A percentile compares a stretch with the other conserved stretches of the same genome.
Evolutionary conservation across 2,797 vertebrate species (phyloP).

Genomic region (Malurus splendens): DNA sequence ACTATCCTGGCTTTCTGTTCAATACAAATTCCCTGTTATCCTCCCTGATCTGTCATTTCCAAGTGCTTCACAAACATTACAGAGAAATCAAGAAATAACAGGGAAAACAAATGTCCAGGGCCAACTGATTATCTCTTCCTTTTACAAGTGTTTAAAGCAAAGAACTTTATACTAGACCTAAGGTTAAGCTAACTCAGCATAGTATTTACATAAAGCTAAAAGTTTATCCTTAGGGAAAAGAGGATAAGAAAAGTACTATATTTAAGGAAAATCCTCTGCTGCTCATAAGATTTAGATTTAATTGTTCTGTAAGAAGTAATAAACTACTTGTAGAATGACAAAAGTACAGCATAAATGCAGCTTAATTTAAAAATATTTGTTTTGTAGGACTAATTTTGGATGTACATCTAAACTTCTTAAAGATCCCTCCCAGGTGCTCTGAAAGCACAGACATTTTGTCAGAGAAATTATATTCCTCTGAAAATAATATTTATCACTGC

Average conservation of each 20-base stretch:
- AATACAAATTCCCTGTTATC: not conserved
- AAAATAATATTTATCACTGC: not conserved
- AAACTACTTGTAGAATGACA: not conserved
- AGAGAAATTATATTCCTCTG: not conserved
- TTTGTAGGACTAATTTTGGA: not conserved
- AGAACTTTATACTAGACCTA: not conserved
- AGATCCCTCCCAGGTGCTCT: not conserved
- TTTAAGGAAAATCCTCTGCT: not conserved
- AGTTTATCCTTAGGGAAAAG: not conserved
- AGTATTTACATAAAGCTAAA: not conserved
- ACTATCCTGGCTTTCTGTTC: not conserved
- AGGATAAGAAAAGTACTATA: not conserved
- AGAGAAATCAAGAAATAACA: not conserved
- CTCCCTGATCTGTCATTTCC: not conserved
- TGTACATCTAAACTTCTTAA: not conserved
- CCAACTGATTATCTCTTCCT: not conserved
- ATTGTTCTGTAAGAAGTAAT: not conserved
- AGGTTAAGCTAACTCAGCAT: not conserved
- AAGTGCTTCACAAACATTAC: not conserved
- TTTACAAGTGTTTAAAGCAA: not conserved
- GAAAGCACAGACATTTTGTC: not conserved
- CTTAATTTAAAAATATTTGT: not conserved
- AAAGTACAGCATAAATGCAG: fast-evolving
- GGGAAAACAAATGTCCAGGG: not conserved
- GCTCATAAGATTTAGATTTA: not conserved